Percentiles rank a stretch among this genome's conserved stretches.
phyloP scores from a whole-genome alignment of 2,113 vertebrate species.

The Lates calcarifer region DNA sequence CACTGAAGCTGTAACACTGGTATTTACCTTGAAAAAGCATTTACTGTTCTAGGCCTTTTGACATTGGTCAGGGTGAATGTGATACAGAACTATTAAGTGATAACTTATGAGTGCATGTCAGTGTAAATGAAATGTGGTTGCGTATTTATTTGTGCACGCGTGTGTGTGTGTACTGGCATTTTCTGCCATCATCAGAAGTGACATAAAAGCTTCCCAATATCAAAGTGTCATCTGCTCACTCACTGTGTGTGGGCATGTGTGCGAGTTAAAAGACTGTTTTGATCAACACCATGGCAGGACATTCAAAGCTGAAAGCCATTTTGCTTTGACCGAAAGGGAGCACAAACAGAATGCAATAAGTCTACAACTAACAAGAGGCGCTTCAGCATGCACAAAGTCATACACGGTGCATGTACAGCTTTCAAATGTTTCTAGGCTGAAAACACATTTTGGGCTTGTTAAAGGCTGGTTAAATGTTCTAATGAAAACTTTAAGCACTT shows the following conservation, averaged over 20 bases:
- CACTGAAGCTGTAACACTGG: not conserved
- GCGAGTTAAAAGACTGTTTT: conserved; percentile 67
- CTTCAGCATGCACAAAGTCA: not conserved
- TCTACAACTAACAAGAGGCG: not conserved
- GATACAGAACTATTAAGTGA: conserved; percentile 12
- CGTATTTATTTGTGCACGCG: conserved; percentile 15
- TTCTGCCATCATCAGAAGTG: conserved; percentile 63
- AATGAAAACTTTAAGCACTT: conserved; percentile 4
- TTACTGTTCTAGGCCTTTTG: conserved; percentile 6
- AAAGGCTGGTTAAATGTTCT: conserved; percentile 17
- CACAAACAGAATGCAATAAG: not conserved
- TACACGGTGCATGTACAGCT: not conserved
- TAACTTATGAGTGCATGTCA: not conserved
- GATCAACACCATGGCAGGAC: conserved; percentile 54
- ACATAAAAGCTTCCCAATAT: conserved; percentile 72
- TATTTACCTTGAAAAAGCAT: conserved; percentile 15
- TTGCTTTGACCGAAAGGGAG: conserved; percentile 29
- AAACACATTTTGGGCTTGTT: conserved; percentile 35
- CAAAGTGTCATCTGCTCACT: conserved; percentile 73
- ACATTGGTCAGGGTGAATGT: conserved; percentile 11
- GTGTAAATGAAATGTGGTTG: conserved; percentile 6
- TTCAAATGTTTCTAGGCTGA: conserved; percentile 30
- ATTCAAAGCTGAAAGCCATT: conserved; percentile 60
- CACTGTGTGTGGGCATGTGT: conserved; percentile 36
- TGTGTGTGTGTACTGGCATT: conserved; percentile 52